phyloP scores from a whole-genome alignment of 2,888 invertebrate genomes.

The Hecatera dysodea region DNA sequence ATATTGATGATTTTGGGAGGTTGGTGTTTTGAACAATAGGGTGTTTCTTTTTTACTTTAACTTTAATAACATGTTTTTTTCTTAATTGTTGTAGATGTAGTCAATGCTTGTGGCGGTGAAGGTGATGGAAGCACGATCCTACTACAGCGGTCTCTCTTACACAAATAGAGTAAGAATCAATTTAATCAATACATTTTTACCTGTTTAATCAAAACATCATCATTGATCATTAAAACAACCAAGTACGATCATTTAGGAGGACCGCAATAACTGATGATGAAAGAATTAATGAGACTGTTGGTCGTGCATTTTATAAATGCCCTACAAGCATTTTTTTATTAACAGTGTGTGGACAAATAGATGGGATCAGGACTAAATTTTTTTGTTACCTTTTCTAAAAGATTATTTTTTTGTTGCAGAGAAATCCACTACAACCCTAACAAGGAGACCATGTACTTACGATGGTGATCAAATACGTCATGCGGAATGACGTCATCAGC shows the following conservation, averaged over 20 bases:
- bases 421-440: slow-evolving; percentile 86
- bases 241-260: slow-evolving; percentile 63
- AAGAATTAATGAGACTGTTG: slow-evolving; percentile 53
- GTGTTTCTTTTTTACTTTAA: slow-evolving; percentile 36
- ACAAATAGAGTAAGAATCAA: slow-evolving; percentile 88
- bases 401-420: slow-evolving; percentile 83
- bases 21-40: slow-evolving; percentile 31
- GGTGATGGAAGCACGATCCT: slow-evolving; percentile 92
- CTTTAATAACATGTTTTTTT: slow-evolving; percentile 83
- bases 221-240: slow-evolving; percentile 39
- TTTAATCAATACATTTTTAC: slow-evolving; percentile 65
- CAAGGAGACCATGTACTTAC: slow-evolving; percentile 86
- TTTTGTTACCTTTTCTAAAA: slow-evolving; percentile 27
- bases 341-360: slow-evolving; percentile 39
- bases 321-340: slow-evolving; percentile 81
- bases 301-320: slow-evolving; percentile 78
- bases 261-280: slow-evolving; percentile 72
- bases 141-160: slow-evolving; percentile 91
- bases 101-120: slow-evolving; percentile 97
- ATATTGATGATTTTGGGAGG: slow-evolving; percentile 5
- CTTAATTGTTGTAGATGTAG: slow-evolving; percentile 95
- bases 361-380: slow-evolving; percentile 35
- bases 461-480: slow-evolving; percentile 80
- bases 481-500: slow-evolving; percentile 63
- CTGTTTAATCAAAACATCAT: slow-evolving; percentile 52